phyloP scores from a whole-genome alignment of 2,113 vertebrate species.

The Leptosomus discolor region DNA sequence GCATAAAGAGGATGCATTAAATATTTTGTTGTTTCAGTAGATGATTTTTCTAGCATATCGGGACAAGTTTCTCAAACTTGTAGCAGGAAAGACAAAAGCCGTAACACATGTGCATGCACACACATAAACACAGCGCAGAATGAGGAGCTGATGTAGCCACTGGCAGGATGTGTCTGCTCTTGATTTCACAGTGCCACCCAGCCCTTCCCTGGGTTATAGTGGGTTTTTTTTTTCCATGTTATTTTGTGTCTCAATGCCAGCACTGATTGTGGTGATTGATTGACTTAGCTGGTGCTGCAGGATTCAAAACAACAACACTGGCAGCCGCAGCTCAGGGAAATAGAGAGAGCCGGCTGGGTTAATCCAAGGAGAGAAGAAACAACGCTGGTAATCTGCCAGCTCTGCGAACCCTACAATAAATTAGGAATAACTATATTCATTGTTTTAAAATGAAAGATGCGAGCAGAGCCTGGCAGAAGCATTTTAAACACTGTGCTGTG shows the following conservation, averaged over 20 bases:
- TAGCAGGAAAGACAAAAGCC: background rate
- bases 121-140: background rate
- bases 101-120: background rate
- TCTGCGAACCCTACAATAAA: background rate
- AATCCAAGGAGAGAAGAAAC: slow-evolving; percentile 32
- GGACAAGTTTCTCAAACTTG: background rate
- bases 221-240: background rate
- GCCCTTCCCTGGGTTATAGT: background rate
- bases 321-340: background rate
- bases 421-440: slow-evolving; percentile 7
- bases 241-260: background rate
- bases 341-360: background rate
- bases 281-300: slow-evolving; percentile 17
- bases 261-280: slow-evolving; percentile 23
- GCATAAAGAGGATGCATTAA: background rate
- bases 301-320: slow-evolving; percentile 9
- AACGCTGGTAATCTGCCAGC: background rate
- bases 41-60: background rate
- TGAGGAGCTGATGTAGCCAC: background rate
- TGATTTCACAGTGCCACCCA: slow-evolving; percentile 9
- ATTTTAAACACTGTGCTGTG: background rate
- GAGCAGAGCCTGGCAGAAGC: background rate
- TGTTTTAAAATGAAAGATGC: background rate
- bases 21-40: background rate
- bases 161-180: slow-evolving; percentile 15